Percentiles rank a stretch among this genome's conserved stretches.
phyloP scores from a whole-genome alignment of 2,888 invertebrate genomes.

The Pardosa pseudoannulata region DNA sequence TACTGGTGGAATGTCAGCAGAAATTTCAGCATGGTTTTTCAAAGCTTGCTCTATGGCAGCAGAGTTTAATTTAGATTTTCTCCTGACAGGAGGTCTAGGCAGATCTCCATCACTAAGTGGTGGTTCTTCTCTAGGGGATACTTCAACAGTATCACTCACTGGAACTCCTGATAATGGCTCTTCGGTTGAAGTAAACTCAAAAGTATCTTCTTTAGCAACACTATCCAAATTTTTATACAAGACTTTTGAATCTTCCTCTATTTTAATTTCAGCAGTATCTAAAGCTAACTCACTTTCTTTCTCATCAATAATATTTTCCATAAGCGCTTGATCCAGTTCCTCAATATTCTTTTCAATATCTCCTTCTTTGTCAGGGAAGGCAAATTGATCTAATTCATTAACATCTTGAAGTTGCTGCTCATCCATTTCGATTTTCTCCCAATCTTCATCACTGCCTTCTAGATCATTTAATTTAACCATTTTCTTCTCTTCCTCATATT shows the following conservation, averaged over 20 bases:
- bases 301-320: background rate
- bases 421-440: constrained; percentile 55
- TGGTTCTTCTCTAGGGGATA: background rate
- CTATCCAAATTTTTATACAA: background rate
- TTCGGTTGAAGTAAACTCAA: background rate
- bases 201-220: background rate
- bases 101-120: background rate
- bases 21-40: constrained; percentile 8
- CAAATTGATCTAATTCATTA: background rate
- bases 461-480: background rate
- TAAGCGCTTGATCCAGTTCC: too few species aligned
- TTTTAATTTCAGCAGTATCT: background rate
- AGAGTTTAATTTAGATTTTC: constrained; percentile 58
- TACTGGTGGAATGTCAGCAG: constrained; percentile 37
- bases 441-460: constrained; percentile 46
- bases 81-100: constrained; percentile 51
- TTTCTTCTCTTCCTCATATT: background rate
- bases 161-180: background rate
- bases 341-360: constrained; percentile 4
- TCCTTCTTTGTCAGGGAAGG: background rate
- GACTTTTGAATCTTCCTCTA: background rate
- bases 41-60: constrained; percentile 57
- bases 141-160: background rate
- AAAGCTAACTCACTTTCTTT: background rate
- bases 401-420: constrained; percentile 7